phyloP scores from a whole-genome alignment of 2,888 invertebrate genomes.

The Epirrita christyi region DNA sequence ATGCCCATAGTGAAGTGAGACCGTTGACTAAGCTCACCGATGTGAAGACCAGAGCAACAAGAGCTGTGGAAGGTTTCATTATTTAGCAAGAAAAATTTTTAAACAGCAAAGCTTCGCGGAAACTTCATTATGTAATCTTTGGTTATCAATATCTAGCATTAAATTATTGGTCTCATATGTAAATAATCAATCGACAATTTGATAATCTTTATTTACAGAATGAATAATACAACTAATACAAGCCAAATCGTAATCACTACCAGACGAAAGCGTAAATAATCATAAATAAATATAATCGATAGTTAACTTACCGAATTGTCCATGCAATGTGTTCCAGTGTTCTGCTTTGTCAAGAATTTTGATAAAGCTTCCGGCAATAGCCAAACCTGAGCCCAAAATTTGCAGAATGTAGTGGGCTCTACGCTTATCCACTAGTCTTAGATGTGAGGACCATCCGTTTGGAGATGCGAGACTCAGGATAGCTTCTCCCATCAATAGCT shows the following conservation, averaged over 20 bases:
- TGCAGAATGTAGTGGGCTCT: conserved; percentile 59
- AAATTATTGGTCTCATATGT: no score
- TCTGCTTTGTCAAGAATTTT: conserved; percentile 49
- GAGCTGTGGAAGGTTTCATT: conserved; percentile 44
- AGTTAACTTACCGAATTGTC: conserved; percentile 47
- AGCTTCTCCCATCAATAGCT: conserved; percentile 59
- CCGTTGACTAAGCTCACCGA: conserved; percentile 61
- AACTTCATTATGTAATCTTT: no score
- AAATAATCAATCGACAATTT: no score
- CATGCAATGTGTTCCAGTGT: conserved; percentile 57
- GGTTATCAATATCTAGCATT: no score
- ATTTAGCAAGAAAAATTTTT: background rate
- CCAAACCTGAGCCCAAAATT: conserved; percentile 51
- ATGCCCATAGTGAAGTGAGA: conserved; percentile 58
- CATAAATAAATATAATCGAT: no score
- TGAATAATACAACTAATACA: no score
- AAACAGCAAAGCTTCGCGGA: no score
- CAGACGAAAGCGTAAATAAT: no score
- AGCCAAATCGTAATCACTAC: no score
- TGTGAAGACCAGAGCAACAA: conserved; percentile 66
- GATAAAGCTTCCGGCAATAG: conserved; percentile 52
- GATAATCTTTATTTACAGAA: no score
- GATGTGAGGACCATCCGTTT: conserved; percentile 54
- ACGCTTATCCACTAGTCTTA: conserved; percentile 48
- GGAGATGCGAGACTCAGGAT: conserved; percentile 51